phyloP scores from a whole-genome alignment of 1,140 invertebrate species.

The Parasteatoda tepidariorum region DNA sequence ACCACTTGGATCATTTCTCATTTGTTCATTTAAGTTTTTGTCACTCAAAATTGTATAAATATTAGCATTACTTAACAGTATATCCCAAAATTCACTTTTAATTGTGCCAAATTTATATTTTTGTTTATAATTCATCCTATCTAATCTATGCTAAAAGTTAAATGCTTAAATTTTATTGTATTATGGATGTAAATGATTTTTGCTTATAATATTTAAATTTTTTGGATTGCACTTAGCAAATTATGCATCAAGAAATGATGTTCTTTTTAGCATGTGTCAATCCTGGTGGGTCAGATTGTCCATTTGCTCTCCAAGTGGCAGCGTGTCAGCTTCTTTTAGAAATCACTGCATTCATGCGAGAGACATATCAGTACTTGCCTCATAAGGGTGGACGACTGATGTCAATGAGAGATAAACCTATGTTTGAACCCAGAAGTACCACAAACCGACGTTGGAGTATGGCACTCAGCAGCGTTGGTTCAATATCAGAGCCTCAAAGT shows the following conservation, averaged over 20 bases:
- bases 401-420: conserved; percentile 58
- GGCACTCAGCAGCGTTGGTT: conserved; percentile 91
- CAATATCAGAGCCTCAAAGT: conserved; percentile 77
- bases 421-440: conserved; percentile 65
- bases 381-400: conserved; percentile 64
- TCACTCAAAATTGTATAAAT: too few species aligned
- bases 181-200: too few species aligned
- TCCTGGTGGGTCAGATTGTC: conserved; percentile 85
- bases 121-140: too few species aligned
- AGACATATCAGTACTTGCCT: conserved; percentile 85
- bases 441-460: conserved; percentile 90
- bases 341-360: conserved; percentile 95
- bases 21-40: too few species aligned
- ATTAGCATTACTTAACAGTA: too few species aligned
- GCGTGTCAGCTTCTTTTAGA: conserved; percentile 94
- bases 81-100: too few species aligned
- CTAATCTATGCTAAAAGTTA: too few species aligned
- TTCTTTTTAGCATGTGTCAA: conserved; percentile 82
- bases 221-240: background rate
- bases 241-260: background rate
- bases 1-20: too few species aligned
- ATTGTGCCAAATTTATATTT: too few species aligned
- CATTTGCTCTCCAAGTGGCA: conserved; percentile 89
- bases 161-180: too few species aligned
- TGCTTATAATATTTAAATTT: too few species aligned